These are phyloP conservation scores for Trichacis sp. DNA, from an alignment of 2,888 invertebrate genomes.

Conservation along the genomic window DNA sequence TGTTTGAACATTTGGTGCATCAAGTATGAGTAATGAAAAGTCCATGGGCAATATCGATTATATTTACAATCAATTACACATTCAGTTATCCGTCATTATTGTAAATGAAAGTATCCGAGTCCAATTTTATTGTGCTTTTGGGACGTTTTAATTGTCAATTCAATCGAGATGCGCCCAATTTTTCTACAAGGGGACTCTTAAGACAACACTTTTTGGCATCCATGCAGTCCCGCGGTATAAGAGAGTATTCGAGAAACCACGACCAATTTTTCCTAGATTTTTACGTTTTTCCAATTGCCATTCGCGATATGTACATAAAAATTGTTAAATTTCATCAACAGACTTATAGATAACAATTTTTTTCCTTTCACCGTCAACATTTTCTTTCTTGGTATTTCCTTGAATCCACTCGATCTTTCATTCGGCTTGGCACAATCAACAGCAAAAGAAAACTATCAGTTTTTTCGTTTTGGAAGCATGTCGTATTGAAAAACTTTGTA, in stretches of 20 bases:
- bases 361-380: neutral
- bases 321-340: conserved; percentile 6
- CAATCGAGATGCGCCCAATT: conserved; percentile 1
- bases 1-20: neutral
- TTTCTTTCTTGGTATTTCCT: neutral
- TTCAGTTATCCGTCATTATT: too few relatives aligned
- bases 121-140: conserved; percentile 10
- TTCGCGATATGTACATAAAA: conserved; percentile 16
- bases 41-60: conserved; percentile 7
- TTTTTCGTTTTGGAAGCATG: conserved; percentile 12
- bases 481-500: too few relatives aligned
- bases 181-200: conserved; percentile 43
- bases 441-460: conserved; percentile 7
- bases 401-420: conserved; percentile 11
- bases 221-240: conserved; percentile 10
- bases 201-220: conserved; percentile 55
- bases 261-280: too few relatives aligned
- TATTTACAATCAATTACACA: conserved; percentile 9
- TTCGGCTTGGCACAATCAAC: conserved; percentile 52
- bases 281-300: neutral
- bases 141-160: conserved; percentile 1
- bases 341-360: conserved; percentile 10
- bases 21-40: conserved; percentile 3
- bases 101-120: too few relatives aligned
- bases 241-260: conserved; percentile 1